phyloP scores from a whole-genome alignment of 2,113 vertebrate genomes.

The Stomatorhinus ivindoensis region DNA sequence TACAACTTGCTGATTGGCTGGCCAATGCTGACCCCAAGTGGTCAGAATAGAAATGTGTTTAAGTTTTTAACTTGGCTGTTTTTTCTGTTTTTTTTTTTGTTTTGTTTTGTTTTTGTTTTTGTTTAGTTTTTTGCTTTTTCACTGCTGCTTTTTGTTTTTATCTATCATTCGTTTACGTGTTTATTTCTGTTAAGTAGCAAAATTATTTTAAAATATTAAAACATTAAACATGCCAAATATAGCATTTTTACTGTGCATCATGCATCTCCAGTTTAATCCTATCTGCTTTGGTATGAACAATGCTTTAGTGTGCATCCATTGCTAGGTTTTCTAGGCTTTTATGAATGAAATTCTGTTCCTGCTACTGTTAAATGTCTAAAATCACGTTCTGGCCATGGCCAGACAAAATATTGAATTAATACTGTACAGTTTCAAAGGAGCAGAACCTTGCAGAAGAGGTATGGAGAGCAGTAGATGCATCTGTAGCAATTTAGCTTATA shows the following conservation, averaged over 20 bases:
- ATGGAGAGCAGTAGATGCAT: not conserved
- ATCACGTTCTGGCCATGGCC: not conserved
- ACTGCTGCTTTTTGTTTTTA: not conserved
- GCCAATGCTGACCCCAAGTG: not conserved
- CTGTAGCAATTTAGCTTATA: not conserved
- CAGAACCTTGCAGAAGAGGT: not conserved
- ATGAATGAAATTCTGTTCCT: not conserved
- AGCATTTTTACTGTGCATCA: not conserved
- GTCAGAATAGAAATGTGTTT: not conserved
- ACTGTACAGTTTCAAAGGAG: not conserved
- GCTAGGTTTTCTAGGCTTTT: not conserved
- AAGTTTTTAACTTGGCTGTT: not conserved
- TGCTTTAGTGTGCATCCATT: not conserved
- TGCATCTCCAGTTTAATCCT: not conserved
- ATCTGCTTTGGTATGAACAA: not conserved
- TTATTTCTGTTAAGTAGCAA: not conserved
- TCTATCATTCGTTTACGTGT: not conserved
- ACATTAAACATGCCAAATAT: not conserved
- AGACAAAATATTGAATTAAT: not conserved
- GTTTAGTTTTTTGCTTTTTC: not conserved
- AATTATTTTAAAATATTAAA: not conserved
- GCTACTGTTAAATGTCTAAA: not conserved
- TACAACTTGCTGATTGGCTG: not conserved
- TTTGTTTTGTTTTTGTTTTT: not conserved
- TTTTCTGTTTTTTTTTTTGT: not conserved